Evolutionary conservation across 2,113 vertebrate species (phyloP), one percentile per base, ranked within the genome.

Genomic region (Collichthys lucidus): DNA sequence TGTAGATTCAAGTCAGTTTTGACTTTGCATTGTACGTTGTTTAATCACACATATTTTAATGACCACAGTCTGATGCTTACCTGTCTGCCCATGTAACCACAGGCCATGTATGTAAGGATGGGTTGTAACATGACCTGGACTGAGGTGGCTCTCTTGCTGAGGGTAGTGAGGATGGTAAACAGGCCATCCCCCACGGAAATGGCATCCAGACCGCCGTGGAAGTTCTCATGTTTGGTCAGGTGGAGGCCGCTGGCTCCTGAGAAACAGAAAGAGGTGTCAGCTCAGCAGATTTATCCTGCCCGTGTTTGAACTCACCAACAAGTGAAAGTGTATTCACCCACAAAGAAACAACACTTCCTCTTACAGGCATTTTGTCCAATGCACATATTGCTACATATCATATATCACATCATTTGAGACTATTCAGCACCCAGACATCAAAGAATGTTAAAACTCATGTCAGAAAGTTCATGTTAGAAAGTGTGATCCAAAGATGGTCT

Each of bases 101-200:
- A 99, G 74, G 98, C 98, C 98, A 99, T 99, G 92, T 99, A 99
- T 6, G 98, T 99, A 90, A 99, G 96, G 92, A 99, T 98, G 72
- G 98, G 98, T 92, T 99, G 98, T 61, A 99, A 90, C 98, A 99
- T 99, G 91, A 98, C 97, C 91, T 99, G 98, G 29, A 99, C 97
- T 0, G 98, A 97, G 24, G 97, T 97, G 78, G 98, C 97, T 89
- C 96, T 97, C 92, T 99, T 99, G 93, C 98, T 99, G 57, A 99
- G 97, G 0, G 98, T 99, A 79, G 98, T 99, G 78, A 99, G 93
- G 91, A 99, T 99, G 82, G 98, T 98, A 89, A 99, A 99, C 35
- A 99, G 96, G 62, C 98, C 98, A 40, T 99, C 98, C 5, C 98
- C 98, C 83, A 99, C 98, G 0, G 98, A 99, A 91, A 99, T 99